A percentile compares a stretch with the other conserved stretches of the same genome.
Evolutionary conservation across 1,140 invertebrate genomes (phyloP).

Genomic region (Oscheius sp.): DNA sequence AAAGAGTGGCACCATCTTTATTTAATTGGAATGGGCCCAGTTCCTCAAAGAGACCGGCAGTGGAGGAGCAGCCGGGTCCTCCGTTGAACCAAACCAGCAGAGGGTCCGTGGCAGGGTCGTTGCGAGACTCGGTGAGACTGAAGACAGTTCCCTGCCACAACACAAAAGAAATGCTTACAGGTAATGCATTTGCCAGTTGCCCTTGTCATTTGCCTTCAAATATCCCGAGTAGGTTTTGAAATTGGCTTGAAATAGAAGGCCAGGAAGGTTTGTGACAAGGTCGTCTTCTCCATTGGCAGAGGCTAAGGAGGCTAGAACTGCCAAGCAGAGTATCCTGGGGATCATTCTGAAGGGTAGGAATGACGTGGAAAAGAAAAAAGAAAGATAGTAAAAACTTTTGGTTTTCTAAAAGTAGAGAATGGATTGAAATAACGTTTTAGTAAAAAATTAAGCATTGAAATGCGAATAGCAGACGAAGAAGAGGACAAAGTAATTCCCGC

Average conservation of each 20-base stretch:
- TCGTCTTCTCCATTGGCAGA: slow-evolving; percentile 37
- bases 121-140: slow-evolving; percentile 40
- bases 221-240: slow-evolving; percentile 52
- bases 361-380: too few relatives aligned
- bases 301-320: not conserved
- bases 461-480: too few relatives aligned
- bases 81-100: slow-evolving; percentile 63
- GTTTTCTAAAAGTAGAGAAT: too few relatives aligned
- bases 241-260: slow-evolving; percentile 38
- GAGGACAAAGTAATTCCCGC: too few relatives aligned
- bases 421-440: too few relatives aligned
- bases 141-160: slow-evolving; percentile 13
- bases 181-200: slow-evolving; percentile 45
- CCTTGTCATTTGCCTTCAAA: slow-evolving; percentile 38
- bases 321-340: not conserved
- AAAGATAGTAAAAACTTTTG: too few relatives aligned
- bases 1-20: slow-evolving; percentile 58
- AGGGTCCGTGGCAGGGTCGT: slow-evolving; percentile 43
- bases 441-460: too few relatives aligned
- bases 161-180: slow-evolving; percentile 37
- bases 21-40: slow-evolving; percentile 64
- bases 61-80: slow-evolving; percentile 67
- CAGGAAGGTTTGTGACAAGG: slow-evolving; percentile 42
- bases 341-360: too few relatives aligned
- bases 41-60: slow-evolving; percentile 65